Evolutionary conservation across 2,797 vertebrate species (phyloP), one percentile per base, ranked within the genome.

Genomic region (Knipowitschia caucasica): DNA sequence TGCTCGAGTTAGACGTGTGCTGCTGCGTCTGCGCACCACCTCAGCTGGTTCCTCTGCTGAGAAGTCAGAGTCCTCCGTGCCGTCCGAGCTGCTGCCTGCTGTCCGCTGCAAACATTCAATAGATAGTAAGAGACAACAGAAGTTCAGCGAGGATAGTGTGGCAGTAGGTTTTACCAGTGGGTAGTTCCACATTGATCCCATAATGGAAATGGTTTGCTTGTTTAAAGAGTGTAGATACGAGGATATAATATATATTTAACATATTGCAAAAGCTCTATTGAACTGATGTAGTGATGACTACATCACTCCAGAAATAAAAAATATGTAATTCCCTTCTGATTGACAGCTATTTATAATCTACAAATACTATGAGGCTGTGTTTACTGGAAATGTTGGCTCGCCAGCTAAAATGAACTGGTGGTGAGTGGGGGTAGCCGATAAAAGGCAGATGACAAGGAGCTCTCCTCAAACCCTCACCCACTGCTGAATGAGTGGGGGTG

Each of bases 61-160:
- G 78, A 96, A 95, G 79, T 98, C 96, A 0, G 96, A 98, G 86
- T 98, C 96, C 89, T 98, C 95, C 0, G 95, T 98, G 4, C 95
- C 95, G n/a, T 98, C 96, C 6, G 95, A 97, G 86, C 95, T 97
- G 77, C 96, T 98, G 69, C 95, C 94, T 5, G 94, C 92, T 15
- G 92, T 93, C 81, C 93, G 94, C 96, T 98, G 69, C 7, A 43
- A 31, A 70, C 11, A 21, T 4, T 39, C 3, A 6, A 20, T 23
- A 33, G 4, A 1, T 9, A 1, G 0, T 14, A 18, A 27, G 4
- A 29, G 12, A 23, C 7, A 4, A 4, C 39, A 7, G 12, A 18
- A 20, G 1, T 1, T 2, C 7, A 1, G 3, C n/a, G 11, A 30
- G 5, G 25, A 6, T 18, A n/a, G 11, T 6, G 7, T 4, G 0